These are phyloP conservation scores for Arrhamphus sclerolepis DNA, from an alignment of 2,797 vertebrate species.

Conservation along the genomic window DNA sequence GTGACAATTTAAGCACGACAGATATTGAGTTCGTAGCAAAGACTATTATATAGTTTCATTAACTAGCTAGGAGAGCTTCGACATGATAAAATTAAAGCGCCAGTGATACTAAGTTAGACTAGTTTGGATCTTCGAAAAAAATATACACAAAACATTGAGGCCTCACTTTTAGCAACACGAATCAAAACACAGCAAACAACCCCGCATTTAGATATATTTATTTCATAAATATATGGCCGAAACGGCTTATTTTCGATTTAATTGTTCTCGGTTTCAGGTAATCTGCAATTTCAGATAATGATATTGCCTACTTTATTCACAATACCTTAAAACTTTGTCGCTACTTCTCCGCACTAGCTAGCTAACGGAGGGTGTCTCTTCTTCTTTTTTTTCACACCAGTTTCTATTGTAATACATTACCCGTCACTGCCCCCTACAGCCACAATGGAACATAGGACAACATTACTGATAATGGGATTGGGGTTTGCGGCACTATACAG, in stretches of 20 bases:
- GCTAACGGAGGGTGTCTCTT: slow-evolving; percentile 40
- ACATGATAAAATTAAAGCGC: slow-evolving; percentile 10
- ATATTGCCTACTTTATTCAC: slow-evolving; percentile 1
- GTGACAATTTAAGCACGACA: not conserved
- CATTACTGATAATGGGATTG: not conserved
- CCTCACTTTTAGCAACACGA: slow-evolving; percentile 50
- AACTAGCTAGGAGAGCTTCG: not conserved
- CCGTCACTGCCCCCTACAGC: slow-evolving; percentile 33
- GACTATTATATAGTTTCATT: not conserved
- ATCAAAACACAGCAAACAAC: slow-evolving; percentile 61
- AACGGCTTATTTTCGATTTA: not conserved
- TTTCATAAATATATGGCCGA: not conserved
- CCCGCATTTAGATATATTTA: not conserved
- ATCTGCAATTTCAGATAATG: not conserved
- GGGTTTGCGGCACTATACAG: too few relatives aligned
- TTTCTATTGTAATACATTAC: not conserved
- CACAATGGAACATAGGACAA: not conserved
- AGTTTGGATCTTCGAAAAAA: slow-evolving; percentile 52
- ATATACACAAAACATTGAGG: slow-evolving; percentile 72
- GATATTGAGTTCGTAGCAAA: not conserved
- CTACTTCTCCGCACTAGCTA: slow-evolving; percentile 68
- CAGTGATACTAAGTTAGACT: slow-evolving; percentile 37
- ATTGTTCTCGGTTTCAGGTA: not conserved
- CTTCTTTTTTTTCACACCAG: slow-evolving; percentile 26
- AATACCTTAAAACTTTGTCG: slow-evolving; percentile 64